Evolutionary conservation across 2,888 invertebrate genomes (phyloP).

Genomic region (Lasioglossum pauxillum): DNA sequence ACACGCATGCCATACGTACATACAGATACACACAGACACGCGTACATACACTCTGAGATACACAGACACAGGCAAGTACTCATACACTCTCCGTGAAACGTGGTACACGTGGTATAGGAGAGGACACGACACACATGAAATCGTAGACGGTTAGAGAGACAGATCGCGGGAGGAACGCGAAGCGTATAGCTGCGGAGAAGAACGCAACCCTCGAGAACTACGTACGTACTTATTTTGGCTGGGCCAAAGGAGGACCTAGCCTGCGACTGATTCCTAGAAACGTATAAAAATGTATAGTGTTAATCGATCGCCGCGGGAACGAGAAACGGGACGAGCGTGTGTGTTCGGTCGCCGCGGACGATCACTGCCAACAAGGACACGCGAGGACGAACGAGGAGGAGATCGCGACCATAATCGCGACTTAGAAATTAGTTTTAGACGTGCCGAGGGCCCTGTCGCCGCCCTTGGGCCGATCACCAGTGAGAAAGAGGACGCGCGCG

Average conservation of each 20-base stretch:
- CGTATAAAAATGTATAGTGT: conserved; percentile 78
- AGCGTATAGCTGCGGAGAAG: conserved; percentile 38
- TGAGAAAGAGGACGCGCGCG: neutral
- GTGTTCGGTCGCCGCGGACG: conserved; percentile 30
- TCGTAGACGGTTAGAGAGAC: conserved; percentile 30
- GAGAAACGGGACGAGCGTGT: conserved; percentile 16
- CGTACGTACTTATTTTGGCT: conserved; percentile 83
- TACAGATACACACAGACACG: neutral
- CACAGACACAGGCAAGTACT: neutral
- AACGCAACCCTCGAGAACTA: conserved; percentile 62
- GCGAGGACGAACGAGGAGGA: conserved; percentile 10
- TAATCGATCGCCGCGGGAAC: conserved; percentile 64
- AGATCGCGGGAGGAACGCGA: conserved; percentile 51
- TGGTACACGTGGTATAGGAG: neutral
- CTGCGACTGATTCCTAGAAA: conserved; percentile 83
- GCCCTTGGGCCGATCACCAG: conserved; percentile 8
- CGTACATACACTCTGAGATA: neutral
- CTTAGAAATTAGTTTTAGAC: conserved; percentile 43
- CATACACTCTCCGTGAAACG: neutral
- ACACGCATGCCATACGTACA: neutral
- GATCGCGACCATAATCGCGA: conserved; percentile 28
- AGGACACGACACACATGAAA: neutral
- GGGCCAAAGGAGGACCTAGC: conserved; percentile 71
- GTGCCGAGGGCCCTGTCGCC: conserved; percentile 26
- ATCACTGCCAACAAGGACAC: conserved; percentile 41